These are phyloP conservation scores for Limnothrissa miodon DNA, from an alignment of 2,113 vertebrate species.

Conservation along the genomic window DNA sequence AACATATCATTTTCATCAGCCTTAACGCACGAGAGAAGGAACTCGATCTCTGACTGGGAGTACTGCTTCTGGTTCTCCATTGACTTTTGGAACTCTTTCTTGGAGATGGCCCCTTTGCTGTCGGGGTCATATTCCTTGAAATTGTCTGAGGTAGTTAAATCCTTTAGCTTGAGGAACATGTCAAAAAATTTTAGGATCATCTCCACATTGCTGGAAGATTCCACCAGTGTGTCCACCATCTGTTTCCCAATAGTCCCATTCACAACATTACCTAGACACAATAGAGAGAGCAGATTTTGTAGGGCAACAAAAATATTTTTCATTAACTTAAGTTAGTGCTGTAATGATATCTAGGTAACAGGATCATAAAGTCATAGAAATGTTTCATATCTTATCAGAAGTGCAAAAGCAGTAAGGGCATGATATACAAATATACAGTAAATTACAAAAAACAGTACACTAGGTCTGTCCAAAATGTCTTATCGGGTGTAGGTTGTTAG, in stretches of 20 bases:
- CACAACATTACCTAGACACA: conserved; percentile 87
- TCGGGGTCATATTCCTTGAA: conserved; percentile 93
- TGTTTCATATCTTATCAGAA: too few species aligned
- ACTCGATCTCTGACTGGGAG: conserved; percentile 91
- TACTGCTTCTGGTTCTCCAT: conserved; percentile 99
- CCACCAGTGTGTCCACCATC: conserved; percentile 97
- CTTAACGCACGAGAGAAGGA: conserved; percentile 91
- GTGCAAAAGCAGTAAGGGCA: too few species aligned
- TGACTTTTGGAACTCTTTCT: conserved; percentile 97
- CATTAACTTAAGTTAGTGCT: too few species aligned
- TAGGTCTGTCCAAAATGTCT: too few species aligned
- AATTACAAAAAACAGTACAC: too few species aligned
- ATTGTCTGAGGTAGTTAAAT: conserved; percentile 91
- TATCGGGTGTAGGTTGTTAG: too few species aligned
- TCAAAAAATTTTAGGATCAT: conserved; percentile 99
- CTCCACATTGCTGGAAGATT: conserved; percentile 96
- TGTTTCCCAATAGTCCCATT: conserved; percentile 98
- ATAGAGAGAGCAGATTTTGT: neutral
- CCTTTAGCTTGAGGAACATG: conserved; percentile 98
- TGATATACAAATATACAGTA: too few species aligned
- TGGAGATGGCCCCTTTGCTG: conserved; percentile 92
- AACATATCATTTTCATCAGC: conserved; percentile 98
- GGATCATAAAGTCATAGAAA: too few species aligned
- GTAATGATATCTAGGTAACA: too few species aligned
- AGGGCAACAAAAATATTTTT: too few species aligned